Base-by-base conservation (phyloP, 2,113 vertebrate species). In the Dipodomys stephensi region DNA sequence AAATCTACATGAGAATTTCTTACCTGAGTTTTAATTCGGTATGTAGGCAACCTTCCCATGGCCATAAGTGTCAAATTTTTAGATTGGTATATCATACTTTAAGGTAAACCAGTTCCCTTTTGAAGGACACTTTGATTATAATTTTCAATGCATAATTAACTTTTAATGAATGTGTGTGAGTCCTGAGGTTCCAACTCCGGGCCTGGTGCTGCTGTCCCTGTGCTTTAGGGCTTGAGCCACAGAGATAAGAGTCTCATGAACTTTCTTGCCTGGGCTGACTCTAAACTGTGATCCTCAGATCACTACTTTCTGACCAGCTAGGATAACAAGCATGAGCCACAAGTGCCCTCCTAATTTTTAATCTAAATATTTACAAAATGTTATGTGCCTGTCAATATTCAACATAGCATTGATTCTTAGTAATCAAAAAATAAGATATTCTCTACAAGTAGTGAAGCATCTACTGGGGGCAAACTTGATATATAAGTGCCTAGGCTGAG, bases 1-100 rank as follows among this genome's bases (percentile, higher is more conserved):
- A 88, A 80, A 76, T 93, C 77, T 77, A 65, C 68, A 64, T 85
- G 57, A 92, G 46, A 76, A 89, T 82, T 81, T 83, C 25, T 84
- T 73, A 62, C 12, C 7, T 44, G 19, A 7, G 44, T 81, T 83
- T 92, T 72, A 83, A 88, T 28, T 32, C 35, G 9, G 1, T 68
- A 68, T 49, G 60, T 30, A 6, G 20, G 74, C 49, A 4, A 88
- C 3, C 2, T 91, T 80, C 87, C 64, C 46, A 32, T 57, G 65
- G 32, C 20, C 90, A 65, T 74, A 64, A 93, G 18, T 88, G 23
- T 62, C 0, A 2, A 79, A 6, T 19, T 79, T 89, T 90, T 82
- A 1, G 60, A 82, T 71, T 39, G 6, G 35, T 77, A 2, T 46
- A 46, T 95, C 30, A 53, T 85, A 76, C 22, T 83, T 69, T 83